Evolutionary conservation across 2,888 invertebrate genomes (phyloP), one percentile per base, ranked within the genome.

Genomic region (Drosophila melanocephala): DNA sequence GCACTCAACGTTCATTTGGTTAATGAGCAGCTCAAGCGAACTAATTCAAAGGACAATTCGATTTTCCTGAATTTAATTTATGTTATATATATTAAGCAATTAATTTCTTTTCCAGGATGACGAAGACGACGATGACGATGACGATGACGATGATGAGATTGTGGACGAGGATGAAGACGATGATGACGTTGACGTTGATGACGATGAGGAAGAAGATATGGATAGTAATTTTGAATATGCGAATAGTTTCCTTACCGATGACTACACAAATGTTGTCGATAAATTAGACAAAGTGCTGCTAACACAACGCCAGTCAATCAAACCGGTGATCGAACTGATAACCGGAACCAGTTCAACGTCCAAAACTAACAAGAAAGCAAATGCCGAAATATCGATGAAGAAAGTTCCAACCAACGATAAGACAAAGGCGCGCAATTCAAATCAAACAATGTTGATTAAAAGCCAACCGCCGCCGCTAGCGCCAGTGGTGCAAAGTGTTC

Each of bases 231-330:
- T 88, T 65, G 78, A 80, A 5, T 92, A 92, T 68, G 90, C 89
- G 3, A 92, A 92, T 77, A 86, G 88, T 71, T 87, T 91, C 53
- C 75, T 92, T 35, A 79, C 87, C 4, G 92, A 91, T 61, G 90
- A 92, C 52, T 87, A 89, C 64, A 90, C 83, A 50, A 85, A 90
- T 70, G 83, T 90, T 1, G 87, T 86, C 51, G 91, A 92, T 37
- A 90, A 91, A 57, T 78, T 92, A 14, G 91, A 91, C 26, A 91
- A 90, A 67, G 86, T 80, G 2, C 35, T 90, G 3, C 50, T 82
- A 26, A 65, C 69, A 1, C 91, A 85, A 44, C 75, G 74, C 26
- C 70, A 79, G 39, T 55, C 59, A 7, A 57, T 56, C n/a, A 61
- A 62, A n/a, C 22, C 52, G 6, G 47, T 33, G 14, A 63, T 69